Evolutionary conservation across 2,888 invertebrate genomes (phyloP).

Genomic region (Chloroclysta siterata): DNA sequence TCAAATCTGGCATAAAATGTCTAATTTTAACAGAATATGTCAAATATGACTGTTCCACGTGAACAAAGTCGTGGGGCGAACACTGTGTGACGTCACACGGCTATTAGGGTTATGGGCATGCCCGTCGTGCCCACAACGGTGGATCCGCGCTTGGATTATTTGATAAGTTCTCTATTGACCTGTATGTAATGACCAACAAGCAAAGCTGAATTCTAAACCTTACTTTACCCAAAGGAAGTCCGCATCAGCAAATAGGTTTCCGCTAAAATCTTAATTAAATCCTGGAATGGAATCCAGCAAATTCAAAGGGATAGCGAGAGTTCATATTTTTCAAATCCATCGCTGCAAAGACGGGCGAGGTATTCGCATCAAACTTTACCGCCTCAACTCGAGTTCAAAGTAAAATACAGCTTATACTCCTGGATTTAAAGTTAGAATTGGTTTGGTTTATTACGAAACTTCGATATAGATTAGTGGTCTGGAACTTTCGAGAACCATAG

Average conservation of each 20-base stretch:
- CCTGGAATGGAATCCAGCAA: conserved; percentile 18
- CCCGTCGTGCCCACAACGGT: no score
- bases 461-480: conserved; percentile 68
- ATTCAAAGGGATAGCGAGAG: conserved; percentile 28
- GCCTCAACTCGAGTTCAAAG: conserved; percentile 23
- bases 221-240: neutral
- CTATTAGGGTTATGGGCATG: no score
- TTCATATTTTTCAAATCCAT: conserved; percentile 39
- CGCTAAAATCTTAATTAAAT: conserved; percentile 23
- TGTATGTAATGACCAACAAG: no score
- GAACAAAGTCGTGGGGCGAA: no score
- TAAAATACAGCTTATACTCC: conserved; percentile 48
- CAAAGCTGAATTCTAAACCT: no score
- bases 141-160: no score
- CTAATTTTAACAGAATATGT: no score
- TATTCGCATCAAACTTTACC: conserved; percentile 35
- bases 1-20: no score
- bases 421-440: conserved; percentile 58
- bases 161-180: no score
- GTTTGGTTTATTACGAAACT: conserved; percentile 58
- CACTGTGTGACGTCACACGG: no score
- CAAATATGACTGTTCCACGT: no score
- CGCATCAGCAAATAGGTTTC: conserved; percentile 1
- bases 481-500: conserved; percentile 49
- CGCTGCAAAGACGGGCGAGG: conserved; percentile 23